Conservation (phyloP, 2,888 invertebrate genomes). For the Azorinus chamasolen region DNA sequence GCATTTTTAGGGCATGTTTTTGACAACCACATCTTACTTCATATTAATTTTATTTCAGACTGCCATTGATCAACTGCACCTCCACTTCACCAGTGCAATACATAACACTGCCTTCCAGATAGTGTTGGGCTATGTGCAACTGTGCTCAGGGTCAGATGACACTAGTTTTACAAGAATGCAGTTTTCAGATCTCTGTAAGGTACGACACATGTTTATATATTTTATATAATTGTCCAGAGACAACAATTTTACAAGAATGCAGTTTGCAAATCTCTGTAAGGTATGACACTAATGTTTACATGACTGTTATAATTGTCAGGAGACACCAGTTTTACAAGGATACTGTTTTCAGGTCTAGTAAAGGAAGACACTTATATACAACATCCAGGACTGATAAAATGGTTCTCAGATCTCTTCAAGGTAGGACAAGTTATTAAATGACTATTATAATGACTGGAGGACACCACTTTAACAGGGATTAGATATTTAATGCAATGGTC, state of each 20-base stretch:
- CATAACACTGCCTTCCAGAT: slow-evolving; percentile 88
- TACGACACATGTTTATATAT: slow-evolving; percentile 33
- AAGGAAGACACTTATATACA: slow-evolving; percentile 76
- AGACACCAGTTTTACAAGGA: slow-evolving; percentile 87
- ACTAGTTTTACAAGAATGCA: slow-evolving; percentile 89
- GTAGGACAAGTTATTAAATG: too few relatives aligned
- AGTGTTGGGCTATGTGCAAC: slow-evolving; percentile 86
- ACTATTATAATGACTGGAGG: too few relatives aligned
- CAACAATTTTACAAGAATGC: slow-evolving; percentile 88
- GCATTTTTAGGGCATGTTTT: too few relatives aligned
- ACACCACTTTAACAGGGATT: too few relatives aligned
- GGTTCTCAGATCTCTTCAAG: too few relatives aligned
- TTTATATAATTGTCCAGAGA: slow-evolving; percentile 50
- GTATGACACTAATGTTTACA: too few relatives aligned
- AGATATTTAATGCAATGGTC: too few relatives aligned
- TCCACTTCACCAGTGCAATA: slow-evolving; percentile 97
- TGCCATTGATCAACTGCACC: slow-evolving; percentile 97
- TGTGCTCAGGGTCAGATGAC: slow-evolving; percentile 76
- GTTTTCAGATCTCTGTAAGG: slow-evolving; percentile 93
- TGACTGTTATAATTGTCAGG: too few relatives aligned
- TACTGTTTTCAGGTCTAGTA: slow-evolving; percentile 94
- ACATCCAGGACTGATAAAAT: too few relatives aligned
- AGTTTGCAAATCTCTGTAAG: slow-evolving; percentile 93
- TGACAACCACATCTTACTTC: too few relatives aligned
- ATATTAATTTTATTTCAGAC: slow-evolving; percentile 90